These are phyloP conservation scores for Pachyuromys duprasi DNA, from an alignment of 2,797 vertebrate genomes.

Conservation along the genomic window DNA sequence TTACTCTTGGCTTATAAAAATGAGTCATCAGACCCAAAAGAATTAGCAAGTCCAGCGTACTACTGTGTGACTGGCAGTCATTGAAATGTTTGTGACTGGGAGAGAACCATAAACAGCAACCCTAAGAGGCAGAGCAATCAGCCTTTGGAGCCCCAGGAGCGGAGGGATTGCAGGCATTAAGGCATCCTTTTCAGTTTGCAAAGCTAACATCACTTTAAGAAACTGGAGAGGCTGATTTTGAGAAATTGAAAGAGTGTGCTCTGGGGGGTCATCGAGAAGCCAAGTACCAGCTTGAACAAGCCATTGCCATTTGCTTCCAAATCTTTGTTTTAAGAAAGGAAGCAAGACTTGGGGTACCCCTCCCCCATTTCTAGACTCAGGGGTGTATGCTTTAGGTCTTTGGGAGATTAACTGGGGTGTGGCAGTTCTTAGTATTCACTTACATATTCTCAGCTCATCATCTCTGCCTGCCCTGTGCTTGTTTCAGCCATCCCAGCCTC, in stretches of 20 bases:
- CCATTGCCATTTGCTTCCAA: not conserved
- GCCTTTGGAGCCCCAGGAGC: slow-evolving; percentile 6
- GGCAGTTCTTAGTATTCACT: not conserved
- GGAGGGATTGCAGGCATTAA: not conserved
- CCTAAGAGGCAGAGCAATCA: not conserved
- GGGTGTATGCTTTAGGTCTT: not conserved
- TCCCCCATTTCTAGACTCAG: accelerated
- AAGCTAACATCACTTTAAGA: slow-evolving; percentile 8
- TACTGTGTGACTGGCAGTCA: not conserved
- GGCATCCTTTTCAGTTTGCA: slow-evolving; percentile 49
- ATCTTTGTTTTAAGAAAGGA: not conserved
- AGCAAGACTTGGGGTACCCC: not conserved
- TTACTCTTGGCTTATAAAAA: not conserved
- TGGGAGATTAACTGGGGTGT: not conserved
- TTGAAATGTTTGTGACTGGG: not conserved
- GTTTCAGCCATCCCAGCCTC: not conserved
- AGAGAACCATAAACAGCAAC: not conserved
- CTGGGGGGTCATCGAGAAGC: not conserved
- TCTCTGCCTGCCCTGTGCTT: not conserved
- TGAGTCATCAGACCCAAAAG: slow-evolving; percentile 10
- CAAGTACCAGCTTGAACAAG: not conserved
- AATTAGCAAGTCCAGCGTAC: not conserved
- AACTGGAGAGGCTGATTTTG: slow-evolving; percentile 52
- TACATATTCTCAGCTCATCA: not conserved
- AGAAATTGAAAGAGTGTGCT: slow-evolving; percentile 56